Conservation (phyloP, 2,888 invertebrate species). For the Falcaria lacertinaria region DNA sequence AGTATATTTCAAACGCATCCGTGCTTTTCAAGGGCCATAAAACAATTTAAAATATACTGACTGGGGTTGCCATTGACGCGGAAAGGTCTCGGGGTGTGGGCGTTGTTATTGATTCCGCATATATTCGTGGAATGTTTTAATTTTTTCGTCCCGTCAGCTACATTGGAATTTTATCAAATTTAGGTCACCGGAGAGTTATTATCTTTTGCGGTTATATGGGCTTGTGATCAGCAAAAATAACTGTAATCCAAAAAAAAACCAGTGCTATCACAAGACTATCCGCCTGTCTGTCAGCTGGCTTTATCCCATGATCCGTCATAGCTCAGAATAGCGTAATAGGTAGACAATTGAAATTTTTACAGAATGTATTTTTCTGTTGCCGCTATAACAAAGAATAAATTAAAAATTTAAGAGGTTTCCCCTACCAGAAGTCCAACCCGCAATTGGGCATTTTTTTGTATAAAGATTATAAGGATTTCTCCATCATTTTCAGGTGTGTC, state of each 20-base stretch:
- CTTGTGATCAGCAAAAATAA: background rate
- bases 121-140: slow-evolving; percentile 33
- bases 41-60: slow-evolving; percentile 9
- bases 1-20: background rate
- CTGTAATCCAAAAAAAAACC: too few species aligned
- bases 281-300: too few species aligned
- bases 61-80: slow-evolving; percentile 8
- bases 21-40: background rate
- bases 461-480: too few species aligned
- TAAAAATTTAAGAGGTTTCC: too few species aligned
- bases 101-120: slow-evolving; percentile 41
- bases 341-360: too few species aligned
- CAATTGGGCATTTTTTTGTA: too few species aligned
- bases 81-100: slow-evolving; percentile 17
- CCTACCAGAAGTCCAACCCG: too few species aligned
- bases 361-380: too few species aligned
- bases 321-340: too few species aligned
- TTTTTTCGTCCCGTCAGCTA: slow-evolving; percentile 23
- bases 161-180: slow-evolving; percentile 15
- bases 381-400: too few species aligned
- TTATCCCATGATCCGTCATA: too few species aligned
- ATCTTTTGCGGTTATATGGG: slow-evolving; percentile 5
- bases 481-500: slow-evolving; percentile 64
- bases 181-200: slow-evolving; percentile 15
- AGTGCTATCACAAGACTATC: too few species aligned